Evolutionary conservation across 1,140 invertebrate genomes (phyloP).

Genomic region (Notospermus geniculatus): DNA sequence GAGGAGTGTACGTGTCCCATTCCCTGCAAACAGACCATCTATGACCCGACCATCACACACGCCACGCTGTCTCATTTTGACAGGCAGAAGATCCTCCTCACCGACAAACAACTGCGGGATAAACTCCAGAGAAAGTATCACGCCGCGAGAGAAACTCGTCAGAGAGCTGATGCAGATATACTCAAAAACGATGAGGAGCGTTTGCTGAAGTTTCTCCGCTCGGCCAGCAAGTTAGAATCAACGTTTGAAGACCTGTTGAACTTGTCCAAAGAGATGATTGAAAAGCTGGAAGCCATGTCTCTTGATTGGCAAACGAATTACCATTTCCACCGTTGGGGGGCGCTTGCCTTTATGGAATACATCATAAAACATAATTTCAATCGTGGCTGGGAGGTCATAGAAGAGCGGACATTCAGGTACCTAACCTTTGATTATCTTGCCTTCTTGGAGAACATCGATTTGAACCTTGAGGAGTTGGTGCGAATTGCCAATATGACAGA

Average conservation of each 20-base stretch:
- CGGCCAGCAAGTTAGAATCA: background rate
- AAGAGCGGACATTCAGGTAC: too few relatives aligned
- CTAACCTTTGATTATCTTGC: too few relatives aligned
- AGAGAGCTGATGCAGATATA: background rate
- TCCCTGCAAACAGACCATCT: conserved; percentile 1
- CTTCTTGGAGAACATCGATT: too few relatives aligned
- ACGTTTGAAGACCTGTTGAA: background rate
- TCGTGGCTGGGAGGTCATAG: too few relatives aligned
- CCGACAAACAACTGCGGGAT: background rate
- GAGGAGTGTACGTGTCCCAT: background rate
- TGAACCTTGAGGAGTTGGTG: too few relatives aligned
- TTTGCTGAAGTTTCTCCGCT: background rate
- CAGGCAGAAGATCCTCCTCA: background rate
- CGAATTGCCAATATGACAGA: too few relatives aligned
- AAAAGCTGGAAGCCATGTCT: background rate
- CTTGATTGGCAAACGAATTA: background rate
- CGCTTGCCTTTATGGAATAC: too few relatives aligned
- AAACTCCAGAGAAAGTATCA: background rate
- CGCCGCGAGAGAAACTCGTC: background rate
- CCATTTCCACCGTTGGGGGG: background rate
- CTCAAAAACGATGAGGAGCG: background rate
- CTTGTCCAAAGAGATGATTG: background rate
- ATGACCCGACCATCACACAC: background rate
- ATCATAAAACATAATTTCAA: too few relatives aligned
- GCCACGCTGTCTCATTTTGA: background rate